Evolutionary conservation across 2,797 vertebrate genomes (phyloP).

Genomic region (Sylvilagus floridanus): DNA sequence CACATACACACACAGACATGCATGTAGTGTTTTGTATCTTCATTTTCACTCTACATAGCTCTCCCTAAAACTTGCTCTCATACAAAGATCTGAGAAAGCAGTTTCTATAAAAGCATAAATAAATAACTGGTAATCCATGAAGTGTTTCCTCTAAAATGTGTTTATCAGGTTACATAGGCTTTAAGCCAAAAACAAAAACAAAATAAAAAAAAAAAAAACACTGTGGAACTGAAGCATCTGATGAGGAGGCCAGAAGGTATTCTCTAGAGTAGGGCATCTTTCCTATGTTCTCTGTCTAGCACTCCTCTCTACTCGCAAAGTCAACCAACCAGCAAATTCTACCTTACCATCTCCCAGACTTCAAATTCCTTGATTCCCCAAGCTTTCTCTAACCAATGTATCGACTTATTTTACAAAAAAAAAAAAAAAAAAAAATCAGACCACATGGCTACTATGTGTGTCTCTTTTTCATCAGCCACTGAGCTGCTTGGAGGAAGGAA

Average conservation of each 20-base stretch:
- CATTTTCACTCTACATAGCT: background rate
- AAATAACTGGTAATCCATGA: background rate
- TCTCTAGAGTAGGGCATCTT: background rate
- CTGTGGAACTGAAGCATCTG: background rate
- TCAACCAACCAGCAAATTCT: background rate
- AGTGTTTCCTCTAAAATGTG: background rate
- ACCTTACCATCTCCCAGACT: background rate
- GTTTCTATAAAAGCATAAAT: background rate
- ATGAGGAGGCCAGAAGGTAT: background rate
- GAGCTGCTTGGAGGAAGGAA: background rate
- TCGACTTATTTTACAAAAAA: background rate
- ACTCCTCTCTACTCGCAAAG: background rate
- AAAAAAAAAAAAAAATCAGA: background rate
- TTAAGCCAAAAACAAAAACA: background rate
- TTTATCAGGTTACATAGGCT: background rate
- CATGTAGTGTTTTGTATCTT: background rate
- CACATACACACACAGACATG: too few species aligned
- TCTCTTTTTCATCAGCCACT: background rate
- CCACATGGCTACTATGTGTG: background rate
- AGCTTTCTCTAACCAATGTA: background rate
- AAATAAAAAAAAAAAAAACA: background rate
- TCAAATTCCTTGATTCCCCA: background rate
- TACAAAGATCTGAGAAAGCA: background rate
- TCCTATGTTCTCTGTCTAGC: background rate
- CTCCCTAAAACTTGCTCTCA: background rate